Evolutionary conservation across 2,888 invertebrate species (phyloP), one percentile per base, ranked within the genome.

Genomic region (Trimorus sp.): DNA sequence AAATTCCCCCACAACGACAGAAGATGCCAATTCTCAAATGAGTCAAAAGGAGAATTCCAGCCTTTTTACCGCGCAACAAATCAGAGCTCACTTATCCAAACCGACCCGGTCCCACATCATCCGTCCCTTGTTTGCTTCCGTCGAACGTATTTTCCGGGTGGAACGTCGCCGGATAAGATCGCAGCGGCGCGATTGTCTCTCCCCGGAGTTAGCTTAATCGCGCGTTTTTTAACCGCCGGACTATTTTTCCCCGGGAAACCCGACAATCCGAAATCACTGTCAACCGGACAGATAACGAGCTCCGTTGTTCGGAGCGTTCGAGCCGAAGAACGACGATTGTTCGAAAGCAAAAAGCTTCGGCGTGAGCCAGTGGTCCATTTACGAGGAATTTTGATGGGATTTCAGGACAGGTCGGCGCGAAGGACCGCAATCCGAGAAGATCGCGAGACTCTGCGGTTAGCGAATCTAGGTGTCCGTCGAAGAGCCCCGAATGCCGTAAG

Each of bases 401-500:
- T 89, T 89, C 90, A 90, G 90, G 90, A 86, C 83, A 89, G 89
- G 85, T 88, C 90, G 82, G 88, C 88, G 83, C 88, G 89, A 85
- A 88, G 90, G 84, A 85, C 87, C 54, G 79, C 85, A 84, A 85
- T 85, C 71, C 86, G 86, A 83, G 88, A 90, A 84, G 85, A 84
- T 85, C 89, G 88, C 84, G 87, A 89, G 75, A 87, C 88, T 84
- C 87, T 90, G 71, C 90, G 88, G 86, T 90, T 90, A 89, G 87
- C 88, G 82, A 90, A 90, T 89, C 88, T 90, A 83, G 86, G 89
- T 87, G 89, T 88, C 74, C 89, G 89, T 79, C 85, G 87, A 84
- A 88, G 88, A 88, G 85, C 89, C 84, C 85, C 89, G 82, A 86
- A 87, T 83, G 87, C 89, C 84, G 90, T 90, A 90, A 90, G 90